Evolutionary conservation across 2,797 vertebrate species (phyloP).

Genomic region (Malurus splendens): DNA sequence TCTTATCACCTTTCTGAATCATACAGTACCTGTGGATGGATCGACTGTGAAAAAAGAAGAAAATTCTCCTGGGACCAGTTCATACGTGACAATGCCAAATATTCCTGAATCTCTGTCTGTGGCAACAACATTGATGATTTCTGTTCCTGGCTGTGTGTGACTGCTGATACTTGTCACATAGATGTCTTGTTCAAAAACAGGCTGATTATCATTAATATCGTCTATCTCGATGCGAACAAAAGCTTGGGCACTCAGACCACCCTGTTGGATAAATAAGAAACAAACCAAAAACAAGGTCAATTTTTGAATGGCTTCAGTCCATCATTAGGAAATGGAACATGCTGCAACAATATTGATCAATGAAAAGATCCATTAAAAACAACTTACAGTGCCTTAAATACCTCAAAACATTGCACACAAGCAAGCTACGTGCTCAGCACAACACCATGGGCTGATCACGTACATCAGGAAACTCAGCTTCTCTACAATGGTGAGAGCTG

Average conservation of each 20-base stretch:
- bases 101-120: constrained; percentile 82
- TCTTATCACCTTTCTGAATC: background rate
- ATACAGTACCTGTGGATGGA: constrained; percentile 78
- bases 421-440: background rate
- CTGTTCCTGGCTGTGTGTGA: constrained; percentile 80
- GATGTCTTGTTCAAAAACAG: constrained; percentile 80
- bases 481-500: accelerated
- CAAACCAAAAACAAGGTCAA: background rate
- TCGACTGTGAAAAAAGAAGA: constrained; percentile 83
- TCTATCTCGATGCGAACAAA: constrained; percentile 88
- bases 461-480: background rate
- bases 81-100: constrained; percentile 80
- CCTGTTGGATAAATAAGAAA: constrained; percentile 72
- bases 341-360: background rate
- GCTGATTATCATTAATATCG: constrained; percentile 88
- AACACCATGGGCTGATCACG: background rate
- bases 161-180: constrained; percentile 83
- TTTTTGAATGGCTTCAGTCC: background rate
- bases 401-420: background rate
- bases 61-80: constrained; percentile 78
- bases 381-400: background rate
- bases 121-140: constrained; percentile 82
- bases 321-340: background rate
- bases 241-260: constrained; percentile 86
- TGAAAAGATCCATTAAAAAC: background rate